Evolutionary conservation across 1,140 invertebrate genomes (phyloP).

Genomic region (Portunus trituberculatus): DNA sequence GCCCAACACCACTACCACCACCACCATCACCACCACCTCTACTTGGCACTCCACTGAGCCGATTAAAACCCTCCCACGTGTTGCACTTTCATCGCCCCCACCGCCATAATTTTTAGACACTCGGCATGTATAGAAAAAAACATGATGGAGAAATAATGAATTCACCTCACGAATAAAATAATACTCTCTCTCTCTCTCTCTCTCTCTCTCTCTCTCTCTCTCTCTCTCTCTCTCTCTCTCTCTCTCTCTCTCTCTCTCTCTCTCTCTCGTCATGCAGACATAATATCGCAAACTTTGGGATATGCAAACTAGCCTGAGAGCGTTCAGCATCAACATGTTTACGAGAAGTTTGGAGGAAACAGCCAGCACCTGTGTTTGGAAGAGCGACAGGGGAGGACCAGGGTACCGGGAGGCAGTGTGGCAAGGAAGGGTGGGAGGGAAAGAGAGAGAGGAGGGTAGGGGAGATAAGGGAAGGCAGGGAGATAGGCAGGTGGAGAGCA

Average conservation of each 20-base stretch:
- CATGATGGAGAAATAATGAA: too few relatives aligned
- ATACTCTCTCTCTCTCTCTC: neutral
- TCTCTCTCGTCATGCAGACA: conserved; percentile 8
- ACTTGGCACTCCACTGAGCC: too few relatives aligned
- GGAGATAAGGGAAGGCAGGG: neutral
- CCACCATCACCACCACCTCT: too few relatives aligned
- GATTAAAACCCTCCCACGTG: too few relatives aligned
- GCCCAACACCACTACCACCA: too few relatives aligned
- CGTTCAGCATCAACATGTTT: conserved; percentile 47
- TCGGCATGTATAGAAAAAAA: too few relatives aligned
- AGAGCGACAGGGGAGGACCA: neutral
- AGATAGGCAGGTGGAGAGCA: neutral
- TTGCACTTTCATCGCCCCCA: too few relatives aligned
- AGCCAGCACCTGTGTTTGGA: neutral
- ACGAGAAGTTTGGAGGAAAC: conserved; percentile 32
- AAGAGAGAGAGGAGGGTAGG: neutral
- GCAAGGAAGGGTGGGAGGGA: neutral
- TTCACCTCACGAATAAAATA: too few relatives aligned
- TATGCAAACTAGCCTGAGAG: conserved; percentile 33
- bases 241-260: neutral
- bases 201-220: conserved; percentile 18
- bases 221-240: neutral
- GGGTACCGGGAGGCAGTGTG: neutral
- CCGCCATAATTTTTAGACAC: too few relatives aligned
- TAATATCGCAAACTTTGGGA: conserved; percentile 26